Evolutionary conservation across 2,113 vertebrate species (phyloP).

Genomic region (Prionailurus viverrinus): DNA sequence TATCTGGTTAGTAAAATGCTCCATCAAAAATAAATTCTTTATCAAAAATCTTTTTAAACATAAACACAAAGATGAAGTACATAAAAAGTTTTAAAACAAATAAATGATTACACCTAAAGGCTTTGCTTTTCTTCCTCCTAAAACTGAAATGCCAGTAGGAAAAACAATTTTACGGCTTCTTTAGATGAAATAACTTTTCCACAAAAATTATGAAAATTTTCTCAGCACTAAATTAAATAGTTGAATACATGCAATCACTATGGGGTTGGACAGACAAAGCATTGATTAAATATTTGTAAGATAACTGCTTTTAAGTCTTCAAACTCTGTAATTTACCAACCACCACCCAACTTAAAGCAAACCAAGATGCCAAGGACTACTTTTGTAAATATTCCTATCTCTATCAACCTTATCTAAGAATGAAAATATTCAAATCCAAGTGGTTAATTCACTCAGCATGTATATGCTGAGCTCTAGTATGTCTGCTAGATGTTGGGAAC

Average conservation of each 20-base stretch:
- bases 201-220: not conserved
- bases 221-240: not conserved
- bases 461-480: not conserved
- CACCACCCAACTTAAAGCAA: not conserved
- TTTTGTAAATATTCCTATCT: conserved; percentile 9
- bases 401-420: not conserved
- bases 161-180: not conserved
- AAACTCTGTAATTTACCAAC: conserved; percentile 11
- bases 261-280: not conserved
- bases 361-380: not conserved
- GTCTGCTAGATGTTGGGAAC: not conserved
- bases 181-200: not conserved
- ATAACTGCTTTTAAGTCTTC: conserved; percentile 6
- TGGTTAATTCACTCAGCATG: not conserved
- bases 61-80: not conserved
- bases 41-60: conserved; percentile 1
- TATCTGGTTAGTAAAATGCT: not conserved
- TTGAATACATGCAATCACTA: not conserved
- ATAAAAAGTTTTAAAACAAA: not conserved
- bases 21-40: not conserved
- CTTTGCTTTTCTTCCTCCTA: not conserved
- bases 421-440: conserved; percentile 18
- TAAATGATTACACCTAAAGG: not conserved
- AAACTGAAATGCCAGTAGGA: not conserved
- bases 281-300: conserved; percentile 12